Evolutionary conservation across 2,797 vertebrate genomes (phyloP), one percentile per base, ranked within the genome.

Genomic region (Anas acuta): DNA sequence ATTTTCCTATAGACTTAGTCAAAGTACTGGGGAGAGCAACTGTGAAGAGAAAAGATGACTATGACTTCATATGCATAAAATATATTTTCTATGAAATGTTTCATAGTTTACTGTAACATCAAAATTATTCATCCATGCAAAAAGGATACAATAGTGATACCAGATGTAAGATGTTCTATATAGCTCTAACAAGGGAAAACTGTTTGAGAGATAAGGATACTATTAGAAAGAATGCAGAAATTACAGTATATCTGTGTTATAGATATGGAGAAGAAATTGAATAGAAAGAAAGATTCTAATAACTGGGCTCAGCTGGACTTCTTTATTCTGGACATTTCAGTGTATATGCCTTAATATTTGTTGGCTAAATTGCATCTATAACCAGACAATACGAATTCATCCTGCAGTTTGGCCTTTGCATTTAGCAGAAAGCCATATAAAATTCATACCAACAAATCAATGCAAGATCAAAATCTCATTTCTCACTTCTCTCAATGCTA

Each of bases 301-400:
- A 89, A 30, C 37, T 69, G 41, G 13, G 26, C 8, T 92, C 19
- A 23, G 20, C 18, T 65, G 57, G 33, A 65, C 8, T 28, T 60
- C 47, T 76, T 90, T 65, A 65, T 35, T 53, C 20, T 72, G 79
- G 33, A 47, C 56, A 39, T 85, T 58, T 37, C 49, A 56, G 4
- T 61, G 9, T 37, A 17, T 58, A 73, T 82, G 21, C 2, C 26
- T 25, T 85, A 80, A 80, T 75, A 87, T 87, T 95, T 93, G 19
- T 92, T 87, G 66, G 51, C 26, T 95, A 87, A 91, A 87, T 47
- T 87, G 26, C 23, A 91, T 41, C n/a, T 87, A 45, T 84, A 84
- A 91, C 28, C 16, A 60, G 26, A 83, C 90, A 93, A 81, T 58
- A 92, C 66, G 6, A 88, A 69, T 88, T 91, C 53, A 41, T 81